Conservation (phyloP, 2,113 vertebrate genomes). For the Leucoraja erinaceus region DNA sequence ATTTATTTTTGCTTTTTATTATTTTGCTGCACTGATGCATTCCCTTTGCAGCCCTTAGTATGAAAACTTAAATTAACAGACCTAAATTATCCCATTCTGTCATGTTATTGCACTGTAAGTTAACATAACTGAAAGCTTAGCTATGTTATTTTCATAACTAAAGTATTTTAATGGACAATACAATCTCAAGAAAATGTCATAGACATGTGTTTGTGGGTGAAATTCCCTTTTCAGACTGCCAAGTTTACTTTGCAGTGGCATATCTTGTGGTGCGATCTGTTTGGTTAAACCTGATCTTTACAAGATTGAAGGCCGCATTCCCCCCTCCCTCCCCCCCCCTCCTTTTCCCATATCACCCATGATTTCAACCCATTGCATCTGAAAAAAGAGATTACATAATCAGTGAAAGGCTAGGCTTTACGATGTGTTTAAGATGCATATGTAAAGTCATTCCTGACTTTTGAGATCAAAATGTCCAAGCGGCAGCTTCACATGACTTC, state of each 20-base stretch:
- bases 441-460: background rate
- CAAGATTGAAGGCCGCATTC: background rate
- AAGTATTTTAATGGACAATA: background rate
- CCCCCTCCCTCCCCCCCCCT: too few species aligned
- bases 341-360: background rate
- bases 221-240: background rate
- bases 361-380: conserved; percentile 10
- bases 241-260: background rate
- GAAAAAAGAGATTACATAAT: background rate
- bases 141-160: background rate
- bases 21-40: background rate
- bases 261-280: background rate
- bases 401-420: background rate
- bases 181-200: background rate
- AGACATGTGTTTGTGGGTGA: background rate
- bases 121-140: conserved; percentile 24
- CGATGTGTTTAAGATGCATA: background rate
- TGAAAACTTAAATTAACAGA: background rate
- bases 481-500: background rate
- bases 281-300: background rate
- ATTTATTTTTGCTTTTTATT: background rate
- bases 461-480: background rate
- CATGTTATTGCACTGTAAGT: conserved; percentile 20
- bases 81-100: background rate
- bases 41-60: background rate